Conservation (phyloP, 2,113 vertebrate species). For the Python bivittatus region DNA sequence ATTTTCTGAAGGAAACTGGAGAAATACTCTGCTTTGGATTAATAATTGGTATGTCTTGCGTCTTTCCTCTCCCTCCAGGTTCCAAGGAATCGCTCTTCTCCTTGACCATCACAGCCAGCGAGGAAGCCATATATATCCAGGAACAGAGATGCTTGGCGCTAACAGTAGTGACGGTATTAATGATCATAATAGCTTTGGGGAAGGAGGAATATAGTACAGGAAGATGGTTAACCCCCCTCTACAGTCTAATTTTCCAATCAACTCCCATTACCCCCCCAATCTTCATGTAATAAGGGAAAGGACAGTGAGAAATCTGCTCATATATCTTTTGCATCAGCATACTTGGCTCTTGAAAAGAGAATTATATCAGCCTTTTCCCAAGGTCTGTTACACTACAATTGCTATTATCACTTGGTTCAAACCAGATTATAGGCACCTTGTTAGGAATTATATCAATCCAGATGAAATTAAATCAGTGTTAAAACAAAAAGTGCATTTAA, state of each 20-base stretch:
- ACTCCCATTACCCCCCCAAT: not conserved
- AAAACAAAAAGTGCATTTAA: not conserved
- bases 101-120: slow-evolving; percentile 90
- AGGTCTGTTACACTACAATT: not conserved
- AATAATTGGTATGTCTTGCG: rapidly evolving
- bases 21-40: not conserved
- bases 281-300: not conserved
- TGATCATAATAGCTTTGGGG: not conserved
- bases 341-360: not conserved
- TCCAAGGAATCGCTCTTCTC: slow-evolving; percentile 94
- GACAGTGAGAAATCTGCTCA: not conserved
- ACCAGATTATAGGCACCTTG: not conserved
- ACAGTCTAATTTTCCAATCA: not conserved
- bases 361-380: not conserved
- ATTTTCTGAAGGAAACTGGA: slow-evolving; percentile 1
- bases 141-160: not conserved
- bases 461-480: not conserved
- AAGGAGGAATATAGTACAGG: not conserved
- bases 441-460: not conserved
- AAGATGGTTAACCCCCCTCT: not conserved
- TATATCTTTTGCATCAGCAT: not conserved
- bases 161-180: not conserved
- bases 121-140: slow-evolving; percentile 80
- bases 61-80: slow-evolving; percentile 65
- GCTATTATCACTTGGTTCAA: not conserved